Conservation (phyloP, 2,113 vertebrate species). For the Microtus oregoni region DNA sequence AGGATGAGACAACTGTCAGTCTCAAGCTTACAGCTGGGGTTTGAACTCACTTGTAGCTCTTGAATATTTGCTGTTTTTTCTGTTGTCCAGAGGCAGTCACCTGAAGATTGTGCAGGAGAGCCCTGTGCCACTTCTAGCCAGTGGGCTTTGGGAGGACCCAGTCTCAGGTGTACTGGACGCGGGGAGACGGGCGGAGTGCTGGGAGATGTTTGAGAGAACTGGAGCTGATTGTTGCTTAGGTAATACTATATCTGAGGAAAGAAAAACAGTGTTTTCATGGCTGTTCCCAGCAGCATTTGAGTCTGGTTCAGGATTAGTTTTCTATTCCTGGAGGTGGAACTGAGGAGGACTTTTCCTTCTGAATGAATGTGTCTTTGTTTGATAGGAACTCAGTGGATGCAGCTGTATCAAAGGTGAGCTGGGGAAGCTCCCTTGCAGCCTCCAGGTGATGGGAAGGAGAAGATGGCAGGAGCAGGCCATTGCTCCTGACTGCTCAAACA, state of each 20-base stretch:
- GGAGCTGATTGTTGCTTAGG: not conserved
- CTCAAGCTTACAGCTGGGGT: not conserved
- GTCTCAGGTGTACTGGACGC: accelerated
- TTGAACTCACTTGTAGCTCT: not conserved
- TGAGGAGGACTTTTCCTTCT: slow-evolving; percentile 25
- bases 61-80: not conserved
- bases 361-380: slow-evolving; percentile 63
- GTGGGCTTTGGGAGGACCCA: not conserved
- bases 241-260: not conserved
- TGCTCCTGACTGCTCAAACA: not conserved
- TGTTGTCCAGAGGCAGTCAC: not conserved
- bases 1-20: not conserved
- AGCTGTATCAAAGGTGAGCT: not conserved
- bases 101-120: not conserved
- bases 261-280: not conserved
- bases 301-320: slow-evolving; percentile 33
- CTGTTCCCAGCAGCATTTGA: not conserved
- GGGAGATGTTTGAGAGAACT: not conserved
- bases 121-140: not conserved
- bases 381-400: not conserved
- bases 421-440: not conserved
- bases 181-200: not conserved
- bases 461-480: not conserved
- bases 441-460: not conserved
- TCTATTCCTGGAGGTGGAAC: slow-evolving; percentile 48